Percentiles rank a stretch among this genome's conserved stretches.
Evolutionary conservation across 2,888 invertebrate species (phyloP).

Genomic region (Adelognathus sp.): DNA sequence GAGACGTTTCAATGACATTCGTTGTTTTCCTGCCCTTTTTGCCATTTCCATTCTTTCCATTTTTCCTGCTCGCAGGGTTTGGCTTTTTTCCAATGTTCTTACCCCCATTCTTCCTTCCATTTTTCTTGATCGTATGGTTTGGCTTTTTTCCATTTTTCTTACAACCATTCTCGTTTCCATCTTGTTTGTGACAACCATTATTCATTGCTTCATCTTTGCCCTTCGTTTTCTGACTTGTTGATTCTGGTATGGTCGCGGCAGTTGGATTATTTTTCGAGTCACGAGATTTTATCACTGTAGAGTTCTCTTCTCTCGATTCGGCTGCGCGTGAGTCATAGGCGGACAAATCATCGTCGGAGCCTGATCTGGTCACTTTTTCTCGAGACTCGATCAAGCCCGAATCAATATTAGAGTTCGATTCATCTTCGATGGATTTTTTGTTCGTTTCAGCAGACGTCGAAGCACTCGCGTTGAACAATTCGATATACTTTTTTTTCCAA

Average conservation of each 20-base stretch:
- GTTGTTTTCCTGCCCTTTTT: conserved; percentile 38
- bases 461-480: conserved; percentile 30
- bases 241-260: not conserved
- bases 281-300: conserved; percentile 11
- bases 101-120: conserved; percentile 2
- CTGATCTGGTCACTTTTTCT: conserved; percentile 21
- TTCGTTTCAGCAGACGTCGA: not conserved
- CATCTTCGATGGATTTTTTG: not conserved
- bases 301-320: conserved; percentile 15
- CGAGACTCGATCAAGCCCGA: conserved; percentile 59
- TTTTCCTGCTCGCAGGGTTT: conserved; percentile 27
- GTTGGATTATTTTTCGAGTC: not conserved
- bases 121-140: not conserved
- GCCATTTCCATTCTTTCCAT: conserved; percentile 22
- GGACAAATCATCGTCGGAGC: not conserved
- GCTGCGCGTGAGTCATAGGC: conserved; percentile 3
- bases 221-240: not conserved
- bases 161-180: conserved; percentile 4
- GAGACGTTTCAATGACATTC: not conserved
- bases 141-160: not conserved
- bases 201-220: not conserved
- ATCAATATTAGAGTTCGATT: conserved; percentile 53
- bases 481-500: conserved; percentile 51
- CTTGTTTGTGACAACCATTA: not conserved
- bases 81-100: conserved; percentile 5